Evolutionary conservation across 2,797 vertebrate species (phyloP).

Genomic region (Anguilla marmorata): DNA sequence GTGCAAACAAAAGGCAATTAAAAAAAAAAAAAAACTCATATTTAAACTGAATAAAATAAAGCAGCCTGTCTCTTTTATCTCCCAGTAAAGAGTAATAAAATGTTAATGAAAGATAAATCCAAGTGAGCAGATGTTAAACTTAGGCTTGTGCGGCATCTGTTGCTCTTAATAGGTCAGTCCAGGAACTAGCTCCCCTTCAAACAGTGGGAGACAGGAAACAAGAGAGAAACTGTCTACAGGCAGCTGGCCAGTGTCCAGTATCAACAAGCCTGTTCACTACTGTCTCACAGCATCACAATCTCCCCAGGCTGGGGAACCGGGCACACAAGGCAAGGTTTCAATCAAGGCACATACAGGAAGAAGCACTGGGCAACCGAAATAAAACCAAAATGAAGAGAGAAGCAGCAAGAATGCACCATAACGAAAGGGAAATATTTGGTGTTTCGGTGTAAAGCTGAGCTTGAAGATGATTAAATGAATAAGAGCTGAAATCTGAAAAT

Average conservation of each 20-base stretch:
- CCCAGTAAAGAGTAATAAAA: constrained; percentile 20
- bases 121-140: constrained; percentile 26
- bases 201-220: constrained; percentile 35
- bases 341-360: constrained; percentile 16
- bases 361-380: background rate
- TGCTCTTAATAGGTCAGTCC: constrained; percentile 19
- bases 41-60: background rate
- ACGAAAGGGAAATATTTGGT: background rate
- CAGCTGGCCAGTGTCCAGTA: constrained; percentile 50
- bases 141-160: constrained; percentile 7
- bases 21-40: background rate
- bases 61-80: constrained; percentile 16
- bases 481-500: background rate
- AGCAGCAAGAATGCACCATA: background rate
- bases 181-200: constrained; percentile 28
- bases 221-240: constrained; percentile 27
- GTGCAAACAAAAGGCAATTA: background rate
- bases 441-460: background rate
- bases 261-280: constrained; percentile 52
- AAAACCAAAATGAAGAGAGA: constrained; percentile 9
- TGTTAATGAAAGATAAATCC: constrained; percentile 23
- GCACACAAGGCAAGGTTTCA: constrained; percentile 13
- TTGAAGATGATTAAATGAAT: background rate
- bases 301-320: constrained; percentile 32
- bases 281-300: constrained; percentile 56